Evolutionary conservation across 2,797 vertebrate genomes (phyloP).

Genomic region (Eurystomus glaucurus): DNA sequence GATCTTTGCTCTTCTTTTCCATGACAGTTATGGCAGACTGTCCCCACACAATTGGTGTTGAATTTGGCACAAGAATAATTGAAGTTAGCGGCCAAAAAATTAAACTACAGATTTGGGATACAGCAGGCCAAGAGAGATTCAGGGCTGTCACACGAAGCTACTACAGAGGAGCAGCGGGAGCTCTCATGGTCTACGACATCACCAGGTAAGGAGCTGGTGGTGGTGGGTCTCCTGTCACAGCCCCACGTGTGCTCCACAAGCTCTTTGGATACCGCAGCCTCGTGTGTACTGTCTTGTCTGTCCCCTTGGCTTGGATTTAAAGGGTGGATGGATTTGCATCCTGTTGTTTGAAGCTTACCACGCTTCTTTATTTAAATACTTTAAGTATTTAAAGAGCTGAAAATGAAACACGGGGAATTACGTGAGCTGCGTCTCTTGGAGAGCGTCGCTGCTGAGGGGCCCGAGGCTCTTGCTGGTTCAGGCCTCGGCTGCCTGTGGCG

Average conservation of each 20-base stretch:
- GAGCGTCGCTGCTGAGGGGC: rapidly evolving
- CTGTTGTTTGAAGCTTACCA: background rate
- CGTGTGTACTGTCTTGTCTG: rapidly evolving
- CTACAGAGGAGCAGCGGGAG: conserved; percentile 98
- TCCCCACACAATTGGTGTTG: conserved; percentile 98
- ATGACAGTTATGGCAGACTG: conserved; percentile 98
- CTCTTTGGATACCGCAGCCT: background rate
- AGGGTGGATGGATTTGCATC: background rate
- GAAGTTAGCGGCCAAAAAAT: conserved; percentile 99
- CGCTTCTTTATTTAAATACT: background rate
- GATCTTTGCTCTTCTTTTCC: conserved; percentile 51
- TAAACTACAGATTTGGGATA: conserved; percentile 99
- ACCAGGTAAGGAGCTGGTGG: conserved; percentile 89
- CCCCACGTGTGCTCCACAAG: background rate
- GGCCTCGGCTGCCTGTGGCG: background rate
- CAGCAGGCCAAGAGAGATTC: conserved; percentile 98
- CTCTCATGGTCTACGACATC: conserved; percentile 99
- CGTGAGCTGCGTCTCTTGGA: background rate
- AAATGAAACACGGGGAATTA: background rate
- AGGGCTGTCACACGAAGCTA: conserved; percentile 98
- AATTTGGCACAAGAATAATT: conserved; percentile 99
- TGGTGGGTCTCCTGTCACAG: background rate
- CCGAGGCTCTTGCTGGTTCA: background rate
- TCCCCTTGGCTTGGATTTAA: background rate
- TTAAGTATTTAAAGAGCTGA: background rate